These are phyloP conservation scores for Calliphora vicina DNA, from an alignment of 1,140 invertebrate genomes.

Conservation along the genomic window DNA sequence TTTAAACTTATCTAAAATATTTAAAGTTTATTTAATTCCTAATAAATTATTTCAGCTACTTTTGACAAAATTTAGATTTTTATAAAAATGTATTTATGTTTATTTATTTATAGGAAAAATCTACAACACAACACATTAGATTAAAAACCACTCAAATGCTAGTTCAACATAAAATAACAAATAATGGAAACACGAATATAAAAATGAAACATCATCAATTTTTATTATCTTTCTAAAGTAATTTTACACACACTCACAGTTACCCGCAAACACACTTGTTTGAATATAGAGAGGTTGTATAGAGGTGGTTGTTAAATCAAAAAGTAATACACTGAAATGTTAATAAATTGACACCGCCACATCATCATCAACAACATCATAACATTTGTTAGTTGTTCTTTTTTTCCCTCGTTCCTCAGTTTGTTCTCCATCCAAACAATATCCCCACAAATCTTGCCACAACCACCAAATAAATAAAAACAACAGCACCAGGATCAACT, in stretches of 20 bases:
- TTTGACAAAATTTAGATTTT: no score
- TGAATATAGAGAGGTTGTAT: background rate
- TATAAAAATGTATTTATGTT: background rate
- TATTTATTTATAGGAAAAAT: background rate
- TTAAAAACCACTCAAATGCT: background rate
- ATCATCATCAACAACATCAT: background rate
- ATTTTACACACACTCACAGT: background rate
- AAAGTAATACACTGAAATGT: background rate
- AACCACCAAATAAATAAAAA: background rate
- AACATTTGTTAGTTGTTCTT: background rate
- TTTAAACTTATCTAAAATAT: no score
- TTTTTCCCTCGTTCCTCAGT: background rate
- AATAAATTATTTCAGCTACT: no score
- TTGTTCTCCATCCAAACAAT: background rate
- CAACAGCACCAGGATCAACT: background rate
- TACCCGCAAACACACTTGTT: background rate
- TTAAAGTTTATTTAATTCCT: no score
- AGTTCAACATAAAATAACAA: background rate
- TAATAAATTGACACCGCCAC: background rate
- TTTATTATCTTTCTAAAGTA: background rate
- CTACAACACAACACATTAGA: background rate
- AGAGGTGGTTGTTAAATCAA: background rate
- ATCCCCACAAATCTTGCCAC: background rate
- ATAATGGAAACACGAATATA: background rate
- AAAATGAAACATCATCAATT: background rate